Percentiles rank a stretch among this genome's conserved stretches.
Conservation (phyloP, 2,888 invertebrate species). For the Pachliopta kotzebuea region DNA sequence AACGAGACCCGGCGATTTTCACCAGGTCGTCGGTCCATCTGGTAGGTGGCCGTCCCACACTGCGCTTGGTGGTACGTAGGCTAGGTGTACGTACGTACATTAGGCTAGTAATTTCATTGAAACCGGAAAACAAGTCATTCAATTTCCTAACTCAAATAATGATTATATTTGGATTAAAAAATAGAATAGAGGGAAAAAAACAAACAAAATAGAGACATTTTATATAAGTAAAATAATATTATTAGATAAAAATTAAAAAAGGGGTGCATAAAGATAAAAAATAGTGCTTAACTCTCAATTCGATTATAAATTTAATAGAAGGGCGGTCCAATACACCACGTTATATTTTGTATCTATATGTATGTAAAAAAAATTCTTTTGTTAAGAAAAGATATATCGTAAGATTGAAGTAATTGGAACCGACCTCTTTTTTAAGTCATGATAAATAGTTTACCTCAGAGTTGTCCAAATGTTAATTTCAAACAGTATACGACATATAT, state of each 20-base stretch:
- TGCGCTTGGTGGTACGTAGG: too few relatives aligned
- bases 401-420: slow-evolving; percentile 15
- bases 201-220: background rate
- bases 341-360: background rate
- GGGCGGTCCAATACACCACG: slow-evolving; percentile 21
- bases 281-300: slow-evolving; percentile 15
- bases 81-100: too few relatives aligned
- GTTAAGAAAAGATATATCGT: background rate
- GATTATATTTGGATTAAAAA: too few relatives aligned
- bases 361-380: background rate
- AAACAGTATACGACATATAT: background rate
- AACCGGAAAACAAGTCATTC: too few relatives aligned
- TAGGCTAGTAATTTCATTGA: too few relatives aligned
- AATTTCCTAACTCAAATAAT: too few relatives aligned
- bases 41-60: too few relatives aligned
- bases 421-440: slow-evolving; percentile 16
- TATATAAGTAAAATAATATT: background rate
- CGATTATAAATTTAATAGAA: background rate
- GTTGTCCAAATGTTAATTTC: slow-evolving; percentile 5
- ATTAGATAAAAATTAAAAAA: slow-evolving; percentile 13
- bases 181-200: background rate
- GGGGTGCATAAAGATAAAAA: slow-evolving; percentile 24
- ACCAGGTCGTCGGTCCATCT: too few relatives aligned
- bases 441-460: slow-evolving; percentile 21
- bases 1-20: too few relatives aligned